A percentile compares a stretch with the other conserved stretches of the same genome.
phyloP scores from a whole-genome alignment of 2,113 vertebrate genomes.

The Oryzias curvinotus region DNA sequence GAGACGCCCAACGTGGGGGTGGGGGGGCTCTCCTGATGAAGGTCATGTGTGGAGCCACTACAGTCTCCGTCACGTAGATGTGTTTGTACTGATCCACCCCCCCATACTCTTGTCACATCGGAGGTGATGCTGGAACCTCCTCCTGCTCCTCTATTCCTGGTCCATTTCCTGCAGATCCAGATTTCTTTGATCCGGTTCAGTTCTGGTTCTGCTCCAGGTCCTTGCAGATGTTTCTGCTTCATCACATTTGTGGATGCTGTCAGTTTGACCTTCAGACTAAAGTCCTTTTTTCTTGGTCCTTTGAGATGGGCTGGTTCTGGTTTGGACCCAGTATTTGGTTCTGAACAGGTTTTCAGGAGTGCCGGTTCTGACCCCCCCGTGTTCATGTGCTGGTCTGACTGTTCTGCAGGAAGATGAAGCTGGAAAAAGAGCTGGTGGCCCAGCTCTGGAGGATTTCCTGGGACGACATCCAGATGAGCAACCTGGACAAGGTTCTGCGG shows the following conservation, averaged over 20 bases:
- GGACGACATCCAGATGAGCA: conserved; percentile 89
- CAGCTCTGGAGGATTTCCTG: conserved; percentile 91
- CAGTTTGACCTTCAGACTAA: background rate
- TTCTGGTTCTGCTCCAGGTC: background rate
- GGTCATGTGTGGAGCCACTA: background rate
- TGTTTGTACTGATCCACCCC: no score
- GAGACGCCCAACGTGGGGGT: background rate
- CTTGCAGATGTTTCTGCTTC: no score
- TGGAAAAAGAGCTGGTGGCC: conserved; percentile 92
- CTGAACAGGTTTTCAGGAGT: no score
- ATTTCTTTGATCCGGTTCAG: background rate
- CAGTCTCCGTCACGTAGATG: no score
- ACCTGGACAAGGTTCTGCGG: conserved; percentile 83
- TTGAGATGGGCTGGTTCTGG: no score
- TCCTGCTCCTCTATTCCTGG: no score
- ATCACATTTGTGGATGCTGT: no score
- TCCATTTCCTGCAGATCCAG: background rate
- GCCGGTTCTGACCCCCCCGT: no score
- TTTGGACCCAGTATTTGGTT: no score
- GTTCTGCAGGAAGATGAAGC: conserved; percentile 84
- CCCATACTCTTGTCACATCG: no score
- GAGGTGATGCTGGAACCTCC: no score
- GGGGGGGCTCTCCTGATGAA: background rate
- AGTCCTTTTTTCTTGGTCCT: background rate
- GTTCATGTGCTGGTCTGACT: background rate